Conservation (phyloP, 2,113 vertebrate species). For the Merops nubicus region DNA sequence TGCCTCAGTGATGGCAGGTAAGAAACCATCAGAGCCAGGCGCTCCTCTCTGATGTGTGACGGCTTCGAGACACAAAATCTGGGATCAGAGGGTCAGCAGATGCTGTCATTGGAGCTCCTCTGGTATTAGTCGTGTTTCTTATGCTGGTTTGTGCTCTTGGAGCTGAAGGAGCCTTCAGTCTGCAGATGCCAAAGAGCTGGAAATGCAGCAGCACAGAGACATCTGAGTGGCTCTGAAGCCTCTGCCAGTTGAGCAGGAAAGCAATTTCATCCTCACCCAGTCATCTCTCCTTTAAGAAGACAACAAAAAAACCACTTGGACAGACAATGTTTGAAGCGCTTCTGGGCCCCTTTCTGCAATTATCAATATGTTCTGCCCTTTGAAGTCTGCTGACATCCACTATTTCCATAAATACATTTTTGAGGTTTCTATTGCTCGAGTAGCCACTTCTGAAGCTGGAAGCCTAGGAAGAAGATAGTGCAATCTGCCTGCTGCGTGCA, state of each 20-base stretch:
- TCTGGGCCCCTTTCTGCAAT: slow-evolving; percentile 48
- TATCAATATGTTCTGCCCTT: slow-evolving; percentile 57
- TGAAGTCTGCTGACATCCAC: slow-evolving; percentile 60
- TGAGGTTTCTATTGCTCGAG: slow-evolving; percentile 44
- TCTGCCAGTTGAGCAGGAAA: neutral
- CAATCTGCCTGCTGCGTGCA: slow-evolving; percentile 30
- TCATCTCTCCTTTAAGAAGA: slow-evolving; percentile 22
- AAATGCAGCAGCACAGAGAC: neutral
- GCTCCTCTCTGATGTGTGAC: rapidly evolving
- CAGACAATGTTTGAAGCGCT: neutral
- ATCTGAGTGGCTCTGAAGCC: neutral
- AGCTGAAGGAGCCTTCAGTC: neutral
- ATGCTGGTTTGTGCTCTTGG: neutral
- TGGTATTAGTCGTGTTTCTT: rapidly evolving
- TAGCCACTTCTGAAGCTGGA: slow-evolving; percentile 51
- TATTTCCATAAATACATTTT: slow-evolving; percentile 60
- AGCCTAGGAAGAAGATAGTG: neutral
- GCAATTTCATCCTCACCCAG: neutral
- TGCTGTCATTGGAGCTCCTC: neutral
- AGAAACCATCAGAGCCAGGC: neutral
- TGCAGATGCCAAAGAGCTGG: neutral
- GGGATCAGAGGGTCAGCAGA: neutral
- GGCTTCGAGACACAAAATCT: rapidly evolving
- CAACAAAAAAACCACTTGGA: neutral
- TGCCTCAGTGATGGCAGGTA: slow-evolving; percentile 94